phyloP scores from a whole-genome alignment of 2,113 vertebrate genomes.

The Felis catus region F.catus_Fca126_mat1.0 CM031411.1:21577001-21577500 shows the following conservation, averaged over 20 bases:
- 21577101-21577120: not conserved
- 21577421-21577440: not conserved
- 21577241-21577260: not conserved
- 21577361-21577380: not conserved
- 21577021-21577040: not conserved
- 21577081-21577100: not conserved
- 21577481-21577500: slow-evolving; percentile 2
- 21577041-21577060: not conserved
- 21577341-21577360: not conserved
- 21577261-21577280: not conserved
- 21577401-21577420: not conserved
- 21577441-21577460: not conserved
- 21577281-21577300: not conserved
- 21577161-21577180: not conserved
- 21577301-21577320: not conserved
- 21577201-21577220: not conserved
- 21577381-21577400: not conserved
- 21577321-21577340: not conserved
- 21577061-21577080: not conserved
- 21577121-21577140: not conserved
- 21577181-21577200: not conserved
- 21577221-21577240: not conserved
- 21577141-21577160: not conserved
- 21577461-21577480: not conserved
- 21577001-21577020: not conserved